Percentiles rank a stretch among this genome's conserved stretches.
Evolutionary conservation across 2,888 invertebrate species (phyloP).

Genomic region (Synanthedon andrenaeformis): DNA sequence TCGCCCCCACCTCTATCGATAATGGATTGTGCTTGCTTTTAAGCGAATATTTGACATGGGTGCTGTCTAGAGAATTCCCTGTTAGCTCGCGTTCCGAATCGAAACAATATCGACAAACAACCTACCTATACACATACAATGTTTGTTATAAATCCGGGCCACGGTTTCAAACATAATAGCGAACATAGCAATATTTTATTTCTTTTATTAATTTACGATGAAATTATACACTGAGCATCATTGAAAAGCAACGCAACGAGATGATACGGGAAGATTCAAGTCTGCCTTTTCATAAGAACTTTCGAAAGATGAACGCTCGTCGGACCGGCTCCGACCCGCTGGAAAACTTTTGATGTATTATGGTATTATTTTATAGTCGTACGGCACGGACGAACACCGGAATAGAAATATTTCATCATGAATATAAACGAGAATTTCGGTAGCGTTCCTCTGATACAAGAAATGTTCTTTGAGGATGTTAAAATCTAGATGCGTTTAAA

Average conservation of each 20-base stretch:
- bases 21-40: slow-evolving; percentile 52
- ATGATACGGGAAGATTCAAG: slow-evolving; percentile 19
- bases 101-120: too few relatives aligned
- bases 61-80: slow-evolving; percentile 20
- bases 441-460: slow-evolving; percentile 11
- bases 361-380: slow-evolving; percentile 15
- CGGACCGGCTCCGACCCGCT: slow-evolving; percentile 19
- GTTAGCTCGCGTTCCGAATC: neutral
- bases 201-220: neutral
- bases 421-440: slow-evolving; percentile 12
- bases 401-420: slow-evolving; percentile 14
- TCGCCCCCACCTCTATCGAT: slow-evolving; percentile 44
- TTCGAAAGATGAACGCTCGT: slow-evolving; percentile 24
- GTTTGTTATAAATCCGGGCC: neutral
- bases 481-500: neutral
- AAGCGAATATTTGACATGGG: slow-evolving; percentile 36
- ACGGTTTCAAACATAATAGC: too few relatives aligned
- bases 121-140: neutral
- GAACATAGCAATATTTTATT: too few relatives aligned
- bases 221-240: neutral
- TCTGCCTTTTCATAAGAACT: slow-evolving; percentile 31
- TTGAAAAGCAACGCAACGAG: slow-evolving; percentile 3
- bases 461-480: slow-evolving; percentile 5
- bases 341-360: slow-evolving; percentile 33
- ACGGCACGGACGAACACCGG: slow-evolving; percentile 12